Evolutionary conservation across 2,888 invertebrate species (phyloP), one percentile per base, ranked within the genome.

Genomic region (Pristionchus mayeri): DNA sequence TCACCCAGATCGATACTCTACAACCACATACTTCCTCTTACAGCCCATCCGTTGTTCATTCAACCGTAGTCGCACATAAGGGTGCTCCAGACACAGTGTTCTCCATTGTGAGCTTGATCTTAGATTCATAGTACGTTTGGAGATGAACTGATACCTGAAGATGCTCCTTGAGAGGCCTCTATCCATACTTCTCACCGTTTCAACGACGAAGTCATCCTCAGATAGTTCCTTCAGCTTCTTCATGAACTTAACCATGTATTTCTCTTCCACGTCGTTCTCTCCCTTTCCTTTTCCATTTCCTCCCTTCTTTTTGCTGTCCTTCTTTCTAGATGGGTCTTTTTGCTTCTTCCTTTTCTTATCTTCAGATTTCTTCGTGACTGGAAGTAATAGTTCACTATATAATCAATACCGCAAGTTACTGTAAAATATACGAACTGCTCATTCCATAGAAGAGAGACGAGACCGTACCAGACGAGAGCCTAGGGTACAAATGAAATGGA

Each of bases 1-100:
- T 71, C 71, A n/a, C 71, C 71, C 40, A 71, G 37, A 71, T 71
- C 71, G 71, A 71, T 71, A 37, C 40, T 71, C 71, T 71, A n/a
- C 71, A 71, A 37, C 9, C 40, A 21, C 3, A 71, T 71, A 44
- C 21, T 44, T 6, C 2, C 16, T 54, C 4, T 54, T 9, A 71
- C 40, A n/a, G 7, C 3, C 40, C 24, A 9, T 4, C 44, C 16
- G 21, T 13, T 0, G 37, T 37, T n/a, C n/a, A 44, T 2, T 24
- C 71, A 40, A 71, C 71, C 71, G 71, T 40, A 71, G 40, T 71
- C n/a, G 71, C 71, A 40, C 71, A 71, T 0, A 44, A 9, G 1
- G 71, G 71, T 24, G 71, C 71, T 71, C 40, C 71, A 40, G 71
- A 40, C n/a, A 71, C 71, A n/a, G 24, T 71, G 30, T 71, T 71